Evolutionary conservation across 2,888 invertebrate genomes (phyloP), one percentile per base, ranked within the genome.

Genomic region (Watsonalla cultraria): DNA sequence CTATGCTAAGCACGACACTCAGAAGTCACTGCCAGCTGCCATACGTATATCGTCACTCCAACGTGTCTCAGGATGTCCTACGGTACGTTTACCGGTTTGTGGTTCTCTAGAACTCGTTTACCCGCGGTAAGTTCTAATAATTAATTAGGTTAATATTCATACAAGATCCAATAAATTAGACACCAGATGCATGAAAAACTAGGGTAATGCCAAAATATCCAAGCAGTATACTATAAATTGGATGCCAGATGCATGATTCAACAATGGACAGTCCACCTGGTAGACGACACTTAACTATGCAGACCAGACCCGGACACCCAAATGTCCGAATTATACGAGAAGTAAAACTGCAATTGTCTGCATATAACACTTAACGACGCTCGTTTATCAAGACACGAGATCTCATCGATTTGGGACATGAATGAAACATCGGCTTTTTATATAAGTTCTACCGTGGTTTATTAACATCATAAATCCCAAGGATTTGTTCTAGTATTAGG

Each of bases 301-400:
- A 75, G 66, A 61, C 61, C 60, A 72, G 79, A 83, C 82, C 82
- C 69, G 77, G 82, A 80, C 84, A 68, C 51, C 62, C 59, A 82
- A 85, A 88, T 83, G 78, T 70, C 62, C 60, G 68, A 82, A 87
- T 86, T 88, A 86, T 85, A 78, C 81, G 24, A 64, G 55, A 60
- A 74, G 62, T 59, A 54, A 66, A 70, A 72, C 70, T 86, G 86
- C 85, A 86, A 78, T 82, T 76, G 78, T 81, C 79, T 88, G 87
- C 86, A 87, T 81, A 74, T 78, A 72, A 77, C 75, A 66, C 65
- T 60, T 54, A 55, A 55, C 50, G 47, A 52, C 13, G 49, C n/a
- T 62, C 65, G 84, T 84, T 74, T 70, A 80, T 86, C 82, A 84
- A 71, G 60, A 57, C 46, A 53, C 60, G 62, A 54, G 65, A 49